A percentile compares a stretch with the other conserved stretches of the same genome.
Evolutionary conservation across 2,113 vertebrate genomes (phyloP).

Genomic region (Felis chaus): DNA sequence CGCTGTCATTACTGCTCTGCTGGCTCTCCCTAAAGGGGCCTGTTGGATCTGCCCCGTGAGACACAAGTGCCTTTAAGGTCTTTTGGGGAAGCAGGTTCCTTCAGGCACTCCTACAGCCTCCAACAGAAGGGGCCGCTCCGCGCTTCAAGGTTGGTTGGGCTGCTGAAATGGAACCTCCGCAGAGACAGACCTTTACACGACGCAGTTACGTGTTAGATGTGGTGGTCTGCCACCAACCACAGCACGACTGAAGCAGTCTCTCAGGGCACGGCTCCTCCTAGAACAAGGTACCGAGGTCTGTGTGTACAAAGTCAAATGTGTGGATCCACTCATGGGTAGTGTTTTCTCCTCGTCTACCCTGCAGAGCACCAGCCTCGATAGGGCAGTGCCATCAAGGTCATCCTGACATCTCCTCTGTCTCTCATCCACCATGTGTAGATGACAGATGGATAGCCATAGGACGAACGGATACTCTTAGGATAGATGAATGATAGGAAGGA

Average conservation of each 20-base stretch:
- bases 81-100: fast-evolving
- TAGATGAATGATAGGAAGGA: neutral
- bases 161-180: neutral
- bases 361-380: neutral
- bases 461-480: too few species aligned
- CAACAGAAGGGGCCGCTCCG: fast-evolving
- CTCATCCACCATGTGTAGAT: neutral
- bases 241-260: neutral
- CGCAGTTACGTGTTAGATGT: fast-evolving
- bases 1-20: fast-evolving
- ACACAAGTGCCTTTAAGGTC: neutral
- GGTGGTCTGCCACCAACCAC: neutral
- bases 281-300: neutral
- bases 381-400: fast-evolving
- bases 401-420: neutral
- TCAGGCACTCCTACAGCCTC: neutral
- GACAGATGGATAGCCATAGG: neutral
- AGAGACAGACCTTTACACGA: neutral
- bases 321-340: fast-evolving
- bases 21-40: neutral
- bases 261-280: fast-evolving
- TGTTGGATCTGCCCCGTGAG: neutral
- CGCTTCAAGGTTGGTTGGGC: neutral
- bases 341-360: neutral
- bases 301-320: fast-evolving